Evolutionary conservation across 2,113 vertebrate genomes (phyloP), one percentile per base, ranked within the genome.

Genomic region (Rhinolophus sinicus): DNA sequence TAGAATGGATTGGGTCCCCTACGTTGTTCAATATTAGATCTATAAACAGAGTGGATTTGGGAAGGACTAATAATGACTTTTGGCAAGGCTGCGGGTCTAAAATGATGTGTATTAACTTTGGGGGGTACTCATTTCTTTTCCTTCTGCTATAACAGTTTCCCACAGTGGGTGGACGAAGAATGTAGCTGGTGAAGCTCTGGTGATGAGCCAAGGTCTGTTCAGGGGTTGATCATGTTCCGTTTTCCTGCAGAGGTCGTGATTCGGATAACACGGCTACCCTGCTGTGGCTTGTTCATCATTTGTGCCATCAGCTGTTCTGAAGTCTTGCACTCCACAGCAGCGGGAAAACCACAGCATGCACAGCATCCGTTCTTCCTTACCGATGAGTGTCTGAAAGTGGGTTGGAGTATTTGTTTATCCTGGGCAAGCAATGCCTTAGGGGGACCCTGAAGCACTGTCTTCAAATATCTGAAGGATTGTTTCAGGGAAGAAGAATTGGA

Each of bases 391-490:
- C 95, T 95, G 75, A 52, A 90, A 97, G 93, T 60, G 44, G 91
- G 78, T 22, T 96, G 89, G 97, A 95, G 86, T 94, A 89, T 97
- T 97, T 95, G 95, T 98, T 97, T 97, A 97, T 93, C 91, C 24
- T 19, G 70, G 82, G 88, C 83, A 86, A 91, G 94, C 1, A 2
- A 77, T 95, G 93, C 93, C 96, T 96, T 94, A 54, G 83, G 93
- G 84, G 92, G 69, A 91, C 93, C 96, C 94, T 19, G 89, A 87
- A 97, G 96, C 96, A 83, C 82, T 80, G 78, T 70, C 67, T 94
- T 97, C 95, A 97, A 52, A 83, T 93, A 97, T 97, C 93, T 94
- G 93, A 96, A 97, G 94, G 77, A 47, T 93, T 97, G 69, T 96
- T 86, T 96, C 82, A 8, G 75, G 82, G 73, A 96, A 93, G 86